phyloP scores from a whole-genome alignment of 2,113 vertebrate genomes.

The Diphyllodes magnificus region DNA sequence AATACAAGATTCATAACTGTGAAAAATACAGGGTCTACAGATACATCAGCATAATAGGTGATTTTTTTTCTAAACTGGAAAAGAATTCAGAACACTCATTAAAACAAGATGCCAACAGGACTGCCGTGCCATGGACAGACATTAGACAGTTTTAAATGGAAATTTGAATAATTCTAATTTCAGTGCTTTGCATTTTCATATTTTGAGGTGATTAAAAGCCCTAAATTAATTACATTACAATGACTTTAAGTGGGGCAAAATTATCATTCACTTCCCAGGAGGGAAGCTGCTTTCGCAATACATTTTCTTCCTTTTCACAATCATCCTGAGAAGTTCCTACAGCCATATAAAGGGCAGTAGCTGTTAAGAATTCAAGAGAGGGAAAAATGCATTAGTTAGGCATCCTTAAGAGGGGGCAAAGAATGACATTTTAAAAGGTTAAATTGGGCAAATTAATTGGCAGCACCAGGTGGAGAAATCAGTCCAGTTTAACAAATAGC shows the following conservation, averaged over 20 bases:
- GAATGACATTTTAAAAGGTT: slow-evolving; percentile 69
- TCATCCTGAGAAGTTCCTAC: neutral
- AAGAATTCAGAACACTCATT: neutral
- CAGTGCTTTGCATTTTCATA: neutral
- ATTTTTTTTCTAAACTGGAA: neutral
- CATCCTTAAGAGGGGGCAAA: slow-evolving; percentile 29
- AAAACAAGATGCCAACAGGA: neutral
- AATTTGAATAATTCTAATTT: neutral
- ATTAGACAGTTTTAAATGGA: neutral
- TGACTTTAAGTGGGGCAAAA: neutral
- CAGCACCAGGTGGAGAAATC: slow-evolving; percentile 54
- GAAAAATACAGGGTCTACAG: neutral
- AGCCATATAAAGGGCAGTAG: neutral
- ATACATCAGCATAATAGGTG: neutral
- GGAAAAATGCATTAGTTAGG: slow-evolving; percentile 16
- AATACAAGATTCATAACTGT: neutral
- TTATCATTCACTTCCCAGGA: neutral
- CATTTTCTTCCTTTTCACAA: neutral
- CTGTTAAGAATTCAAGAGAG: slow-evolving; percentile 1
- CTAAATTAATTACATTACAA: neutral
- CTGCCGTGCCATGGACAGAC: neutral
- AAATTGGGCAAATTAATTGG: slow-evolving; percentile 67
- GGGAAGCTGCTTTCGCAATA: neutral
- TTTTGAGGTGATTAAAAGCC: slow-evolving; percentile 8
- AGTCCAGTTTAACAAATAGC: neutral